Base-by-base conservation (phyloP, 2,797 vertebrate genomes). In the Acipenser transmontanus region DNA sequence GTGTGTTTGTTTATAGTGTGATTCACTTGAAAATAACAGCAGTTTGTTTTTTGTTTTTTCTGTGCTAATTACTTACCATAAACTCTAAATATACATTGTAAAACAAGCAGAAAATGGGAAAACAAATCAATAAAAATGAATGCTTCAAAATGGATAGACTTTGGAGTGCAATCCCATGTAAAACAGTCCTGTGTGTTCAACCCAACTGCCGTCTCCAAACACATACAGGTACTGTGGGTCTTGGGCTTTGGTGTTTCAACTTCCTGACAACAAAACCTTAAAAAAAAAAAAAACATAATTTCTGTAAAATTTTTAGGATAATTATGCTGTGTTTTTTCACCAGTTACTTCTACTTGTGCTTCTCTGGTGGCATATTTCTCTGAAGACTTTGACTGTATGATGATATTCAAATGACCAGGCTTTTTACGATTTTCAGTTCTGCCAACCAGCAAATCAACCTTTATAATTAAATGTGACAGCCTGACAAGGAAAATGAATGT, bases 401-500 rank as follows among this genome's bases (percentile, higher is more conserved):
- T 79, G 87, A 85, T 93, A 91, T 93, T 91, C 91, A 94, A 92
- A 93, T 91, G 90, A 89, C 88, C 88, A 89, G 85, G 84, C 84
- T 65, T 91, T 34, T 89, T 89, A 83, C 84, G 84, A 89, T 89
- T 89, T 34, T 90, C 91, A 89, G 84, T 89, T 89, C 89, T 91
- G 91, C 87, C 86, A 92, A 94, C 92, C 89, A 93, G 85, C 92
- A 72, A 97, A 94, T 95, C 91, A 95, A 94, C 94, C 95, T 97
- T 97, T 96, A 90, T 97, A 96, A 99, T 97, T 94, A 84, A 92
- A 93, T 91, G 88, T 95, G 96, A 98, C 96, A 98, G 95, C 95
- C 95, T 98, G 96, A 98, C 96, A 98, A 89, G 87, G 80, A 97
- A 97, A 98, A 97, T 98, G 90, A 99, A 94, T 93, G 94, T 94